A percentile compares a stretch with the other conserved stretches of the same genome.
These are phyloP conservation scores for Sinopyrophorus schimmeli DNA, from an alignment of 2,888 invertebrate species.

Conservation along the genomic window DNA sequence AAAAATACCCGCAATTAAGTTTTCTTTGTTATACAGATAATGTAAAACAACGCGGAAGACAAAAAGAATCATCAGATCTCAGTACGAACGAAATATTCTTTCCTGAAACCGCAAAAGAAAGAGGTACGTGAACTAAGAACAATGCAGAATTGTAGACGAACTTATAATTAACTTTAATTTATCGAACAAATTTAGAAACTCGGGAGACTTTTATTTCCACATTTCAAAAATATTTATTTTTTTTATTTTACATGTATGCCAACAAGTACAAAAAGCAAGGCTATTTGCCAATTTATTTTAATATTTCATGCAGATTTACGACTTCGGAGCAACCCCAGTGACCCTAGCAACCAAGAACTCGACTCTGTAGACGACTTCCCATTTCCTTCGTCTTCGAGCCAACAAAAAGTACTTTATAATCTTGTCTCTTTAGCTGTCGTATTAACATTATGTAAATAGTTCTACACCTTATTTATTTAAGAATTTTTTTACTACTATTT, in stretches of 20 bases:
- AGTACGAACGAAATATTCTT: slow-evolving; percentile 48
- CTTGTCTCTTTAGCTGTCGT: slow-evolving; percentile 13
- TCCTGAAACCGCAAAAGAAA: slow-evolving; percentile 46
- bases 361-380: slow-evolving; percentile 38
- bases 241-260: slow-evolving; percentile 24
- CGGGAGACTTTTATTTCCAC: slow-evolving; percentile 12
- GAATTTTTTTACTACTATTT: no score
- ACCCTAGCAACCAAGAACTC: slow-evolving; percentile 44
- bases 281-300: slow-evolving; percentile 31
- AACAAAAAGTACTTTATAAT: slow-evolving; percentile 19
- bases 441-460: slow-evolving; percentile 22
- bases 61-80: slow-evolving; percentile 44
- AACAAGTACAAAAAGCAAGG: slow-evolving; percentile 23
- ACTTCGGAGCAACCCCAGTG: slow-evolving; percentile 46
- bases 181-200: slow-evolving; percentile 16
- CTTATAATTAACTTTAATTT: slow-evolving; percentile 24
- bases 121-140: slow-evolving; percentile 46
- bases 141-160: slow-evolving; percentile 29
- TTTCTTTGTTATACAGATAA: slow-evolving; percentile 36
- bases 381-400: slow-evolving; percentile 33
- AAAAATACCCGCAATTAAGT: background rate
- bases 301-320: slow-evolving; percentile 46
- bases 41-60: slow-evolving; percentile 42
- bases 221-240: slow-evolving; percentile 21
- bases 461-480: slow-evolving; percentile 5